Evolutionary conservation across 2,888 invertebrate genomes (phyloP).

Genomic region (Ectobius pallidus): DNA sequence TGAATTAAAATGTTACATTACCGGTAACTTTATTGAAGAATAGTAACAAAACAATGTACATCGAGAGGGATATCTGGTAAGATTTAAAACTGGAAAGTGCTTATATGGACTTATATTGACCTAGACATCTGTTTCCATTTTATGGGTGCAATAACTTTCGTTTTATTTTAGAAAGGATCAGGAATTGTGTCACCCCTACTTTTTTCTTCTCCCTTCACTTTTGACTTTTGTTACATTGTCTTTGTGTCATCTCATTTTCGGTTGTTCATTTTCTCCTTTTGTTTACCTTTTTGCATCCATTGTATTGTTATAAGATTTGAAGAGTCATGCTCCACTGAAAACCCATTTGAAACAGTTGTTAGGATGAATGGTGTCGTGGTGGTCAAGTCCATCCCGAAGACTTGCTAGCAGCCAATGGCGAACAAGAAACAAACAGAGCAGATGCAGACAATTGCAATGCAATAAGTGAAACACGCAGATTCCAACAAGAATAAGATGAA

Average conservation of each 20-base stretch:
- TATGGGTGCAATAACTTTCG: too few relatives aligned
- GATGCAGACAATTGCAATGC: not conserved
- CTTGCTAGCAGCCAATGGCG: not conserved
- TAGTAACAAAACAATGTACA: too few relatives aligned
- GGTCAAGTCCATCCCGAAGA: not conserved
- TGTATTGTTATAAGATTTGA: not conserved
- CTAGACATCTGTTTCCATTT: too few relatives aligned
- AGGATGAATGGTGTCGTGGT: not conserved
- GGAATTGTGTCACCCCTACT: too few relatives aligned
- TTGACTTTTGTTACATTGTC: slow-evolving; percentile 2
- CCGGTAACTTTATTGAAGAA: too few relatives aligned
- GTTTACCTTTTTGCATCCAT: not conserved
- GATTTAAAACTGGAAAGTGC: too few relatives aligned
- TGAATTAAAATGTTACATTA: too few relatives aligned
- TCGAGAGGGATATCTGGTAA: too few relatives aligned
- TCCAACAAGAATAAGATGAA: too few relatives aligned
- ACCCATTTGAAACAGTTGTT: not conserved
- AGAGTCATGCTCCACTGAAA: slow-evolving; percentile 40
- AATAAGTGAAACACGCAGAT: not conserved
- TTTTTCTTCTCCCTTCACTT: slow-evolving; percentile 14
- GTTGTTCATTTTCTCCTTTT: not conserved
- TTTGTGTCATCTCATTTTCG: not conserved
- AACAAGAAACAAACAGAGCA: not conserved
- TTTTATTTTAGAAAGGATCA: too few relatives aligned
- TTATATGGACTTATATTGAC: too few relatives aligned